Conservation (phyloP, 1,140 invertebrate genomes). For the Drosophila ogumai region DNA sequence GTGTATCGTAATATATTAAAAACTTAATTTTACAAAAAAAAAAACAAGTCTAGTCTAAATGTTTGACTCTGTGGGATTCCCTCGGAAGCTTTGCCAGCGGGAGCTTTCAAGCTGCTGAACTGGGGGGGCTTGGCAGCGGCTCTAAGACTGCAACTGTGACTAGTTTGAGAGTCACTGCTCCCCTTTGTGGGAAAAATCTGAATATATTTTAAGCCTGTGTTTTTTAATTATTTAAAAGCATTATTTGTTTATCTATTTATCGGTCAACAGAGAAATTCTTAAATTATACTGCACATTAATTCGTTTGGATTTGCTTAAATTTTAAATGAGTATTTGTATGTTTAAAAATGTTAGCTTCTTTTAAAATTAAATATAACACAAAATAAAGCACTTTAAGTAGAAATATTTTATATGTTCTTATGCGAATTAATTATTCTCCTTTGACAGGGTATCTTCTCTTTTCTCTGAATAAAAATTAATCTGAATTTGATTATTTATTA, state of each 20-base stretch:
- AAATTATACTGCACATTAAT: not conserved
- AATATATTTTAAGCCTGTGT: not conserved
- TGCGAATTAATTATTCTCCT: too few species aligned
- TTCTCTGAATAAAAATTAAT: too few species aligned
- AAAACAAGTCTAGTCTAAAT: not conserved
- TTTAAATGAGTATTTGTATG: too few species aligned
- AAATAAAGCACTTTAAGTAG: too few species aligned
- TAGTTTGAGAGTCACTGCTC: not conserved
- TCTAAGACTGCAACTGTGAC: conserved; percentile 34
- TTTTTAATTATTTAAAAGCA: not conserved
- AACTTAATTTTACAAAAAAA: conserved; percentile 78
- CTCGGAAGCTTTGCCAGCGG: conserved; percentile 10
- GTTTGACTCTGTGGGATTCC: not conserved
- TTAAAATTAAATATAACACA: not conserved
- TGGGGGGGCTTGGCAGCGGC: conserved; percentile 29
- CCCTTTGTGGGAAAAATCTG: not conserved
- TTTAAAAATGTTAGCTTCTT: too few species aligned
- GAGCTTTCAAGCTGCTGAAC: conserved; percentile 7
- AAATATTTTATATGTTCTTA: too few species aligned
- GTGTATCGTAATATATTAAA: conserved; percentile 81
- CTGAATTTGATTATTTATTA: too few species aligned
- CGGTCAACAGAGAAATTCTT: not conserved
- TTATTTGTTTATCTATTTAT: not conserved
- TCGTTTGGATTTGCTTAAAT: not conserved
- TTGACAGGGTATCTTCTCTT: too few species aligned